phyloP scores from a whole-genome alignment of 2,888 invertebrate genomes.

The Sicus ferrugineus region DNA sequence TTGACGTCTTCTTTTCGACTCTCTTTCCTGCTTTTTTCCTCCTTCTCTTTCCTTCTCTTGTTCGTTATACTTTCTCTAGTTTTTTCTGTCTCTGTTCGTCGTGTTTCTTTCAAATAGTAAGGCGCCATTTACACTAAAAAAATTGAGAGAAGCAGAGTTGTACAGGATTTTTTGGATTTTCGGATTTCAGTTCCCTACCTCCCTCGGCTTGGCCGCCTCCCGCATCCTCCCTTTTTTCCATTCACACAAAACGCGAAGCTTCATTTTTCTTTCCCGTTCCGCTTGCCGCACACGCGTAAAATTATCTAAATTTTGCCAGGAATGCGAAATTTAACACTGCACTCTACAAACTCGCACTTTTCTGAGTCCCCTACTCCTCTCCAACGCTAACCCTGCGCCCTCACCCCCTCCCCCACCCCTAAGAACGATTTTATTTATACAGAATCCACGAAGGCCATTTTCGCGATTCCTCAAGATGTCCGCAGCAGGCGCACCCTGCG shows the following conservation, averaged over 20 bases:
- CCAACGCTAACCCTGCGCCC: conserved; percentile 2
- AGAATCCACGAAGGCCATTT: background rate
- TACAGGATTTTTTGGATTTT: no score
- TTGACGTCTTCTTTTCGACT: conserved; percentile 6
- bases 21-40: conserved; percentile 11
- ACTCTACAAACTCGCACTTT: background rate
- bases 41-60: background rate
- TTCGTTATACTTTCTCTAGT: background rate
- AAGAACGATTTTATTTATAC: no score
- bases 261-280: conserved; percentile 28
- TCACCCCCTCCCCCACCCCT: conserved; percentile 7
- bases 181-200: no score
- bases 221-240: no score
- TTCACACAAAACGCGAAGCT: conserved; percentile 8
- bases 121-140: no score
- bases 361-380: no score
- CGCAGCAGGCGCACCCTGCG: background rate
- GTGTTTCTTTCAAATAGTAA: background rate
- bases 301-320: conserved; percentile 53
- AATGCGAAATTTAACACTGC: conserved; percentile 52
- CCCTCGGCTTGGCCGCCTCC: background rate
- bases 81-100: background rate
- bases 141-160: background rate
- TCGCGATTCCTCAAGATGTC: background rate
- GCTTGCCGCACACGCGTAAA: conserved; percentile 40